Evolutionary conservation across 2,888 invertebrate genomes (phyloP).

Genomic region (Daptonema setosum): DNA sequence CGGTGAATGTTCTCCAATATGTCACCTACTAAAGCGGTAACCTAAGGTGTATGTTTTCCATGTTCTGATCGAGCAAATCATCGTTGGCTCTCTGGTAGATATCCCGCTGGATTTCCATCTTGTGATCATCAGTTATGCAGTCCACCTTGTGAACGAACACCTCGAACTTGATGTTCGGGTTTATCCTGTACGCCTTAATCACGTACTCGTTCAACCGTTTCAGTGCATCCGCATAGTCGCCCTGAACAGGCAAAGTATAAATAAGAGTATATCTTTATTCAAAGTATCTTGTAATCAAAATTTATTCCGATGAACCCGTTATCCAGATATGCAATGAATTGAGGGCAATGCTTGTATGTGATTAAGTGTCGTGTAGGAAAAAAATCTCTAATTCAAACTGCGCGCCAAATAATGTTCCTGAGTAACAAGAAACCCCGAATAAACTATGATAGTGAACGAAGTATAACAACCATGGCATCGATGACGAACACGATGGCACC

Average conservation of each 20-base stretch:
- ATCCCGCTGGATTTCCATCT: conserved; percentile 94
- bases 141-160: conserved; percentile 93
- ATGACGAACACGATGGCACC: conserved; percentile 96
- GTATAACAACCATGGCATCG: conserved; percentile 56
- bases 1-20: too few species aligned
- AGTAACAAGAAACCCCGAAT: too few species aligned
- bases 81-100: conserved; percentile 90
- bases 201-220: conserved; percentile 76
- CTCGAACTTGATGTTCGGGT: conserved; percentile 85
- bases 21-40: too few species aligned
- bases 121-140: conserved; percentile 90
- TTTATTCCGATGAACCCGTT: too few species aligned
- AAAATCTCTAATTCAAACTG: too few species aligned
- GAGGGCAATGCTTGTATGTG: too few species aligned
- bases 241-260: conserved; percentile 45
- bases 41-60: conserved; percentile 56
- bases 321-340: too few species aligned
- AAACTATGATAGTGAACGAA: too few species aligned
- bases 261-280: too few species aligned
- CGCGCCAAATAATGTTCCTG: too few species aligned
- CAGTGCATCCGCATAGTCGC: conserved; percentile 88
- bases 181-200: conserved; percentile 73
- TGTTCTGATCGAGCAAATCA: conserved; percentile 63
- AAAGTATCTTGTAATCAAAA: too few species aligned
- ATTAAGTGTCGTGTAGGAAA: too few species aligned